Evolutionary conservation across 2,888 invertebrate species (phyloP).

Genomic region (Leptinotarsa rubiginosa): DNA sequence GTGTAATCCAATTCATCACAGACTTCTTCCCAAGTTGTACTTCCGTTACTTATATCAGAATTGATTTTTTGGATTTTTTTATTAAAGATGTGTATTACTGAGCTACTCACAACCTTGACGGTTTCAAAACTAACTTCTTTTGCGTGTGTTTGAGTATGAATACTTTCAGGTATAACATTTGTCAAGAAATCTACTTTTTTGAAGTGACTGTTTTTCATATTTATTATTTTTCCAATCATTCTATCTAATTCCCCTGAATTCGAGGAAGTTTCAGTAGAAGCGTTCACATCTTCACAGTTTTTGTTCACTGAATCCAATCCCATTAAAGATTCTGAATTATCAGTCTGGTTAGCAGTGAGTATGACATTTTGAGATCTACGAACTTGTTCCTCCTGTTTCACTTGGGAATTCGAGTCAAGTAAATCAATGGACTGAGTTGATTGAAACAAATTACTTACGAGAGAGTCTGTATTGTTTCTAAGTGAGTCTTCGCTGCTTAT

Average conservation of each 20-base stretch:
- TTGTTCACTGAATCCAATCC: not conserved
- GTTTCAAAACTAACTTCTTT: slow-evolving; percentile 1
- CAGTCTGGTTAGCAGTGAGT: not conserved
- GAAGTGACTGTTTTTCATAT: not conserved
- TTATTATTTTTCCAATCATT: not conserved
- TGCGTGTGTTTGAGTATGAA: not conserved
- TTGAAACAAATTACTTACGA: not conserved
- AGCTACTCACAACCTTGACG: slow-evolving; percentile 23
- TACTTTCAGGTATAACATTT: slow-evolving; percentile 7
- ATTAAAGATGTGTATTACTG: slow-evolving; percentile 26
- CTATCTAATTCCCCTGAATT: not conserved
- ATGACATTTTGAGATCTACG: not conserved
- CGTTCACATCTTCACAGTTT: not conserved
- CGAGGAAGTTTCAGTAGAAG: not conserved
- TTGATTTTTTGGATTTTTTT: slow-evolving; percentile 27
- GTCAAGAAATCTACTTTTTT: not conserved
- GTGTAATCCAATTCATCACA: slow-evolving; percentile 18
- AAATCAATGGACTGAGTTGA: not conserved
- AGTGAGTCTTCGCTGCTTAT: not conserved
- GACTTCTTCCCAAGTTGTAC: slow-evolving; percentile 29
- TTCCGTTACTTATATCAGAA: slow-evolving; percentile 22
- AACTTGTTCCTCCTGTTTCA: too few relatives aligned
- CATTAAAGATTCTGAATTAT: not conserved
- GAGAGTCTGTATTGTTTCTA: not conserved
- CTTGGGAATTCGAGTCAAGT: too few relatives aligned